Conservation (phyloP, 2,888 invertebrate genomes). For the Pachliopta kotzebuea region DNA sequence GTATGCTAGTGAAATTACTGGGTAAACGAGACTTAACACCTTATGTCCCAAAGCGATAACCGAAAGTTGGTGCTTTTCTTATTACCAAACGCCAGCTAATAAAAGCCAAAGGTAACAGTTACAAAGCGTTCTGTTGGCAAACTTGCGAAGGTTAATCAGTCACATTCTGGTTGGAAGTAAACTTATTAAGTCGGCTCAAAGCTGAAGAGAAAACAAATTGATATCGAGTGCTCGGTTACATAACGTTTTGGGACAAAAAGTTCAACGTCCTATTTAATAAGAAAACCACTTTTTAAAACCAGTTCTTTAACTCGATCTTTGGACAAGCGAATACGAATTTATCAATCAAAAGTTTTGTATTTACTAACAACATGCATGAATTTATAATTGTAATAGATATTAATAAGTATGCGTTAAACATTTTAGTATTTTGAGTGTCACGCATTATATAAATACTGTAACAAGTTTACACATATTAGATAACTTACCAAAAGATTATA, state of each 20-base stretch:
- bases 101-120: neutral
- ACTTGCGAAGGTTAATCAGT: conserved; percentile 21
- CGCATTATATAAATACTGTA: no score
- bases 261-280: conserved; percentile 71
- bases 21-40: no score
- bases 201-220: conserved; percentile 60
- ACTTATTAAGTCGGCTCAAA: conserved; percentile 39
- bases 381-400: conserved; percentile 4
- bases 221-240: conserved; percentile 54
- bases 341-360: conserved; percentile 39
- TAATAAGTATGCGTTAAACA: no score
- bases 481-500: no score
- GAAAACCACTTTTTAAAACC: conserved; percentile 72
- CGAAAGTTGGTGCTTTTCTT: no score
- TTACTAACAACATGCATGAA: conserved; percentile 36
- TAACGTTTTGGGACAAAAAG: conserved; percentile 64
- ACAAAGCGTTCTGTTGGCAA: conserved; percentile 5
- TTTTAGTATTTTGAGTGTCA: no score
- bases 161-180: conserved; percentile 9
- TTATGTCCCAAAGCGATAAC: no score
- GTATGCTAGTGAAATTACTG: no score
- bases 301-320: conserved; percentile 58
- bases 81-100: no score
- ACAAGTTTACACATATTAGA: no score
- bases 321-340: conserved; percentile 49